Percentiles rank a stretch among this genome's conserved stretches.
Evolutionary conservation across 2,888 invertebrate species (phyloP).

Genomic region (Harmothoe impar): DNA sequence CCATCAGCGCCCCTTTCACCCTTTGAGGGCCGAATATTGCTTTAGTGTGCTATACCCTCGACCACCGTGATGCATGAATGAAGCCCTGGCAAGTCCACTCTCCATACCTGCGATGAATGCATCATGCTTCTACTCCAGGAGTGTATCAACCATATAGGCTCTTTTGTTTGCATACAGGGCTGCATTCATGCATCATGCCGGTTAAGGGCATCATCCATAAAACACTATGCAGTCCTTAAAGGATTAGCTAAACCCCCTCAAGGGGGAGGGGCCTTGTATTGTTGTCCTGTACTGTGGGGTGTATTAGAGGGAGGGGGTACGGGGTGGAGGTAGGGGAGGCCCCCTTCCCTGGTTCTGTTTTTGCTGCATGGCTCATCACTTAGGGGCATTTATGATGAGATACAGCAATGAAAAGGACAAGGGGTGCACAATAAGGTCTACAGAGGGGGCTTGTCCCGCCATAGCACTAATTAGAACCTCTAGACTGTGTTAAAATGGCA

Average conservation of each 20-base stretch:
- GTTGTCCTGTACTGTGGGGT: background rate
- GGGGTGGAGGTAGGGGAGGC: background rate
- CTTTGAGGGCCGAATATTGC: too few species aligned
- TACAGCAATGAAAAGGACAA: constrained; percentile 50
- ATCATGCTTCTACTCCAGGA: too few species aligned
- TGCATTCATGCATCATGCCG: too few species aligned
- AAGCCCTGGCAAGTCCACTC: too few species aligned
- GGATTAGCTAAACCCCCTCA: background rate
- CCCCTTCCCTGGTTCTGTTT: constrained; percentile 38
- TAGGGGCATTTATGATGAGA: constrained; percentile 51
- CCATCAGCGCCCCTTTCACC: background rate
- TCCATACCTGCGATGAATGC: too few species aligned
- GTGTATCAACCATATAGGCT: too few species aligned
- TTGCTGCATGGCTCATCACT: constrained; percentile 40
- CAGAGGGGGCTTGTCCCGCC: background rate
- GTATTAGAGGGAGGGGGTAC: background rate
- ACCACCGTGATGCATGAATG: too few species aligned
- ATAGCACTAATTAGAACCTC: constrained; percentile 10
- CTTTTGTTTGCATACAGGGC: too few species aligned
- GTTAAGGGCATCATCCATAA: too few species aligned
- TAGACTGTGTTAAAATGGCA: background rate
- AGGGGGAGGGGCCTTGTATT: background rate
- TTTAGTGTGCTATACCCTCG: too few species aligned
- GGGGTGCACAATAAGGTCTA: background rate
- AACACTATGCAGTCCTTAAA: too few species aligned